phyloP scores from a whole-genome alignment of 2,113 vertebrate genomes.

The Telmatochromis sp. region DNA sequence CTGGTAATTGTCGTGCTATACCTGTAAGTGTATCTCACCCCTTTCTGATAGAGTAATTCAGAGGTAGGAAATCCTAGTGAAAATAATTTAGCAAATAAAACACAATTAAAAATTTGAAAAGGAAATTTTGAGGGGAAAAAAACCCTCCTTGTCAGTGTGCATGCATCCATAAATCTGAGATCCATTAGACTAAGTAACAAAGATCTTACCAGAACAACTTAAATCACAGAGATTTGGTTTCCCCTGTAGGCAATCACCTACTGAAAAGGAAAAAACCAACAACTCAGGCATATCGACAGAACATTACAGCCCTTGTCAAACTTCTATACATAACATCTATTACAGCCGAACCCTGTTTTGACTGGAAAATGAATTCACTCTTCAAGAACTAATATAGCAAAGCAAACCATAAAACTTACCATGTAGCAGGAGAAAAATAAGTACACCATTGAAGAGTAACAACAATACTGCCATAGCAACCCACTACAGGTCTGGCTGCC shows the following conservation, averaged over 20 bases:
- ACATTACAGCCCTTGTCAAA: background rate
- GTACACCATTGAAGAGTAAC: conserved; percentile 9
- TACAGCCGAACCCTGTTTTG: background rate
- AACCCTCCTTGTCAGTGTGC: background rate
- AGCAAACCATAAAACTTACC: conserved; percentile 49
- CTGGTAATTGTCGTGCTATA: conserved; percentile 72
- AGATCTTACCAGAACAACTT: conserved; percentile 60
- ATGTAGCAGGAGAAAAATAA: conserved; percentile 24
- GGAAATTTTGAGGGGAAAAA: background rate
- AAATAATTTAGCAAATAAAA: background rate
- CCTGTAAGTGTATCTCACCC: conserved; percentile 72
- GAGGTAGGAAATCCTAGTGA: conserved; percentile 4
- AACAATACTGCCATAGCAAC: conserved; percentile 43
- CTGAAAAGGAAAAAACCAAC: background rate
- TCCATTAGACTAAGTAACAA: background rate
- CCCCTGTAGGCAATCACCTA: conserved; percentile 26
- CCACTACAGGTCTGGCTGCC: conserved; percentile 19
- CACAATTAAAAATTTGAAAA: background rate
- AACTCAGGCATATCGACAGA: background rate
- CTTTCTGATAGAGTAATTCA: conserved; percentile 49
- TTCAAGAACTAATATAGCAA: background rate
- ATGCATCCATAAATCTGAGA: background rate
- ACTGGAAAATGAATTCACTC: background rate
- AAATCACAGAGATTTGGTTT: conserved; percentile 52
- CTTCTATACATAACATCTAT: background rate